Evolutionary conservation across 2,888 invertebrate species (phyloP), one percentile per base, ranked within the genome.

Genomic region (Minunthozetes semirufus): DNA sequence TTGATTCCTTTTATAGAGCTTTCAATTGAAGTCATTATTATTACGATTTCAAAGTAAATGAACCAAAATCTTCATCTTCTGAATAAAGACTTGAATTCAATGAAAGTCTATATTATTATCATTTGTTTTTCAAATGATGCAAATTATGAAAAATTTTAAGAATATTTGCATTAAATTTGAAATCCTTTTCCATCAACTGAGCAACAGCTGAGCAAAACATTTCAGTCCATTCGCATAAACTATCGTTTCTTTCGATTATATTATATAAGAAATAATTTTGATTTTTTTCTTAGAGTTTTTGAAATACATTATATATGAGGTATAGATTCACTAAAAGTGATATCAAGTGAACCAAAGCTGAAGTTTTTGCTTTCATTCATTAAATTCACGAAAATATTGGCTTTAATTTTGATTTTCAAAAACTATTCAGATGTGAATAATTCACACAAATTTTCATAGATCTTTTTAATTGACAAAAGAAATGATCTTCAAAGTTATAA

Each of bases 141-240:
- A n/a, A 50, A 50, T 50, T 50, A 48, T 50, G 5, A 50, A 19
- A 6, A 3, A 2, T 50, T 50, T 50, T 50, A 48, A 17, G 13
- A 48, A 48, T 6, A 48, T 50, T 19, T 50, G 5, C n/a, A 50
- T 9, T 19, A 19, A 50, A 50, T 50, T 50, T n/a, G 19, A 19
- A 50, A 19, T n/a, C n/a, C 50, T 19, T 19, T 3, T 9, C 19
- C 50, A 50, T 19, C 25, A 56, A 25, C 22, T 25, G 56, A 56
- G 56, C 56, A 25, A 56, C 56, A 56, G 56, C 56, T 56, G 56
- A 56, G 13, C 17, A 1, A 56, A 56, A 56, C 56, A 56, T 56
- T 56, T 25, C 25, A 4, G 22, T 25, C 2, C 6, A 2, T 56
- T 25, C 25, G n/a, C 11, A 56, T 25, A 56, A 56, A 22, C 22